Percentiles rank a stretch among this genome's conserved stretches.
phyloP scores from a whole-genome alignment of 2,888 invertebrate species.

The Yponomeuta malinellus region DNA sequence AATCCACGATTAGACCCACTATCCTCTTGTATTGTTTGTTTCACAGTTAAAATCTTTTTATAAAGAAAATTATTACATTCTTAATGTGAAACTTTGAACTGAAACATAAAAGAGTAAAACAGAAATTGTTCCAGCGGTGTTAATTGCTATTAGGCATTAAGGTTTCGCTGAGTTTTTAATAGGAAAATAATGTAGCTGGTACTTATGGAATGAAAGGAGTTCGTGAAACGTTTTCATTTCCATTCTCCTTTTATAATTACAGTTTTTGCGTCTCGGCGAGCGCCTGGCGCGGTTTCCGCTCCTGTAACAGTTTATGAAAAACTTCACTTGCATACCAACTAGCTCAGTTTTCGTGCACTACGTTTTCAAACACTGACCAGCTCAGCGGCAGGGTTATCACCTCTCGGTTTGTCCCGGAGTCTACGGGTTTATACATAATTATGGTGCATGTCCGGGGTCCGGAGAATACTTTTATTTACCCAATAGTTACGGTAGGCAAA shows the following conservation, averaged over 20 bases:
- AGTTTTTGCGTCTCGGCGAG: slow-evolving; percentile 8
- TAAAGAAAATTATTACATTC: no score
- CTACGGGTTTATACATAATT: no score
- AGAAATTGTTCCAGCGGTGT: background rate
- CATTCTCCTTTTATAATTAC: slow-evolving; percentile 41
- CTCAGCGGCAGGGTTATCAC: no score
- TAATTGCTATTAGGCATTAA: slow-evolving; percentile 7
- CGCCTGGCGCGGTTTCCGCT: slow-evolving; percentile 30
- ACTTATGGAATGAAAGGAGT: slow-evolving; percentile 33
- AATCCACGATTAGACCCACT: no score
- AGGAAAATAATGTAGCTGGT: slow-evolving; percentile 3
- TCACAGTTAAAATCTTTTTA: no score
- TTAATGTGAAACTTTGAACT: background rate
- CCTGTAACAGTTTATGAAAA: slow-evolving; percentile 53
- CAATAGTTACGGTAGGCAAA: no score
- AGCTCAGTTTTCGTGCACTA: slow-evolving; percentile 43
- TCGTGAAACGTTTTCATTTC: slow-evolving; percentile 44
- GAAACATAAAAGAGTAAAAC: background rate
- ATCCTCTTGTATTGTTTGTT: no score
- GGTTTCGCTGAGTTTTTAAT: slow-evolving; percentile 5
- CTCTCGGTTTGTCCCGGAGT: no score
- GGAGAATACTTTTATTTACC: no score
- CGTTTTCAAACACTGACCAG: background rate
- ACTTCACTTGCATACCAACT: slow-evolving; percentile 56
- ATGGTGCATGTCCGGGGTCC: no score